Evolutionary conservation across 2,113 vertebrate species (phyloP), one percentile per base, ranked within the genome.

Genomic region (Melozone crissalis): DNA sequence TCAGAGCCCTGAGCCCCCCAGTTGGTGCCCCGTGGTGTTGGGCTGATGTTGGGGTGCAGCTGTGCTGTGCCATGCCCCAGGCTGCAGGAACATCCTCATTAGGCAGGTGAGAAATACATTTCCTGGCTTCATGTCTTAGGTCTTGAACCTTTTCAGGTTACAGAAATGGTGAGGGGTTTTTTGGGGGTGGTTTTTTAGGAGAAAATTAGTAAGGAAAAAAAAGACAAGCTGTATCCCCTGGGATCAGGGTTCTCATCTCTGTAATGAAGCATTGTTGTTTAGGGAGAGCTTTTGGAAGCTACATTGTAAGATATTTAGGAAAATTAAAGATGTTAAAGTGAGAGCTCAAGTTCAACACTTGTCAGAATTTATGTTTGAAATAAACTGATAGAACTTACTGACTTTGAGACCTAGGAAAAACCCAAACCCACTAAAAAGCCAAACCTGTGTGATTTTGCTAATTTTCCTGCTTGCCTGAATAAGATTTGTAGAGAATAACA

Each of bases 401-500:
- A 97, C 97, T 96, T 97, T 90, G 92, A 96, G 95, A 97, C 97
- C 98, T 98, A 96, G 95, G 51, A 7, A 97, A 97, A 97, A 98
- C 97, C 96, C 97, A 97, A 47, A 47, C 28, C 10, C 31, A 13
- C 46, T 33, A 13, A 76, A 51, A 52, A 58, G 10, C 22, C 16
- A 55, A 81, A 98, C 96, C 94, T 98, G 78, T 97, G 97, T 98
- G 98, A 97, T 97, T 98, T 98, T 98, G 97, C 91, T 98, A 73
- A 97, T 98, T 98, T 97, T 98, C 97, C 59, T 57, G 16, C 6
- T 84, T 90, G 91, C 93, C 95, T 97, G 55, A 55, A 91, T 91
- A 95, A 97, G 96, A 95, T 95, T 96, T 98, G 95, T 94, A 91
- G 94, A 98, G 97, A 95, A 94, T 96, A 94, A 97, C 97, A 97